phyloP scores from a whole-genome alignment of 1,140 invertebrate genomes.

The Philotrypesis tridentata region DNA sequence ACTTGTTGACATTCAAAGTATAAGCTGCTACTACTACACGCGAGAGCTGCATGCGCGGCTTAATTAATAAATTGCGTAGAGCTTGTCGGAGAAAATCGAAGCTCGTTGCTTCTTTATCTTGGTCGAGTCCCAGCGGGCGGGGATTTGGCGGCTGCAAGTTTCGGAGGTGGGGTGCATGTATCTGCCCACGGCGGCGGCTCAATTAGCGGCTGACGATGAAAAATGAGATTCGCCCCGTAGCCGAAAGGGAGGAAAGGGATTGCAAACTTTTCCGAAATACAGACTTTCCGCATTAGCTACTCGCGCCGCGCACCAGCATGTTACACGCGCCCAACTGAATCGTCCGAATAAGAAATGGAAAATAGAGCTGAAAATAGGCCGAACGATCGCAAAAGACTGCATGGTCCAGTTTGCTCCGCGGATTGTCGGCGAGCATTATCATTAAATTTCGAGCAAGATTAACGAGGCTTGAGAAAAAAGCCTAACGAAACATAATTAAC shows the following conservation, averaged over 20 bases:
- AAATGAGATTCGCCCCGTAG: constrained; percentile 49
- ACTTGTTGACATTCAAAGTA: no score
- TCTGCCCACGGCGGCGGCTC: constrained; percentile 25
- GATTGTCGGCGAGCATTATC: not conserved
- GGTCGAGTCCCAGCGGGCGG: constrained; percentile 28
- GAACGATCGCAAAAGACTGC: no score
- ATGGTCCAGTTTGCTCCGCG: no score
- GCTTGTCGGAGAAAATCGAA: constrained; percentile 9
- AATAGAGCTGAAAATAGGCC: no score
- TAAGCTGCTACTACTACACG: no score
- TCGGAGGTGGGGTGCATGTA: constrained; percentile 11
- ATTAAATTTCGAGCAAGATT: not conserved
- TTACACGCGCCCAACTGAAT: no score
- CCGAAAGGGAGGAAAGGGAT: not conserved
- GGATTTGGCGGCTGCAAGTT: constrained; percentile 37
- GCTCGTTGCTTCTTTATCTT: constrained; percentile 28
- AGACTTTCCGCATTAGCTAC: no score
- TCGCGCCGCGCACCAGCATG: no score
- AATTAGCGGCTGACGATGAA: constrained; percentile 54
- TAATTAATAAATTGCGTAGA: constrained; percentile 46
- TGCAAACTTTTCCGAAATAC: not conserved
- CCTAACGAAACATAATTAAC: not conserved
- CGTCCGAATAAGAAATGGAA: no score
- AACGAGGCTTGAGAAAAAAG: not conserved
- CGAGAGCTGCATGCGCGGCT: not conserved